phyloP scores from a whole-genome alignment of 2,888 invertebrate species.

The Catocala nupta region DNA sequence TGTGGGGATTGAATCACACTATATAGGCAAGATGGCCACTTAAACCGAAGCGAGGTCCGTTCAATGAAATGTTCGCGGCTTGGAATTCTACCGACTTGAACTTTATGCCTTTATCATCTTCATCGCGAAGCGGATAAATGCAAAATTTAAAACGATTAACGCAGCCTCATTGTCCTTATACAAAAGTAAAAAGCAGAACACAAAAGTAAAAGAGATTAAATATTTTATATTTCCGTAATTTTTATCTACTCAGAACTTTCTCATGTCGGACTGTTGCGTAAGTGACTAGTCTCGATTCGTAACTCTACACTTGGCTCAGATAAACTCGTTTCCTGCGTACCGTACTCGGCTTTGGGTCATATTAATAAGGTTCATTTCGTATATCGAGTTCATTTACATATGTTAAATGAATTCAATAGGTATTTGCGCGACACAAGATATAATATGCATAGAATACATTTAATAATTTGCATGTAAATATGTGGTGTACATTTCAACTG shows the following conservation, averaged over 20 bases:
- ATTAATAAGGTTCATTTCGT: constrained; percentile 18
- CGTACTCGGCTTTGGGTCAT: constrained; percentile 24
- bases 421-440: no score
- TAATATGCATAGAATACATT: no score
- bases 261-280: constrained; percentile 42
- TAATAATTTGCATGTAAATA: constrained; percentile 11
- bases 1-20: no score
- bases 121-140: constrained; percentile 9
- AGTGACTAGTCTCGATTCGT: constrained; percentile 30
- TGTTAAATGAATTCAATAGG: background rate
- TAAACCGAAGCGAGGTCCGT: no score
- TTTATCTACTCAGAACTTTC: constrained; percentile 47
- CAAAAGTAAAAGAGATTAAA: constrained; percentile 13
- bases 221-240: constrained; percentile 38
- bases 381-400: background rate
- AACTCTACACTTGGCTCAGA: constrained; percentile 35
- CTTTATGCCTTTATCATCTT: constrained; percentile 1
- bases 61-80: background rate
- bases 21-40: no score
- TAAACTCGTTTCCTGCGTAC: constrained; percentile 14
- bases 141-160: constrained; percentile 20
- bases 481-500: constrained; percentile 1
- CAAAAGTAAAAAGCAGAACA: constrained; percentile 7
- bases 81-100: background rate
- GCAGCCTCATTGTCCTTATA: constrained; percentile 17